Conservation (phyloP, 1,140 invertebrate genomes). For the Bombus turneri region DNA sequence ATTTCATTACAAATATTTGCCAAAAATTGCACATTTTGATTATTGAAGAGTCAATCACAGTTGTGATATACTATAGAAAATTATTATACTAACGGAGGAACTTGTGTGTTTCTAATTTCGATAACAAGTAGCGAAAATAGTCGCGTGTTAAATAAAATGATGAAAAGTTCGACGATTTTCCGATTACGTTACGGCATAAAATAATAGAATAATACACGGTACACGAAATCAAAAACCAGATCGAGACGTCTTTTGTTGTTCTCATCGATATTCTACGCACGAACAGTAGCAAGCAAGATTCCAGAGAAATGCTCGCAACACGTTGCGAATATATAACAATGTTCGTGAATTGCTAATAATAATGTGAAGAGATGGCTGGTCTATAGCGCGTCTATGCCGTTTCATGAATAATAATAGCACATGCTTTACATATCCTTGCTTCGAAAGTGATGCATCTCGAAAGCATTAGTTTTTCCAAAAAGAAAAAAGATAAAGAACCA, state of each 20-base stretch:
- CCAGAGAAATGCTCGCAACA: background rate
- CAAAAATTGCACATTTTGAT: too few species aligned
- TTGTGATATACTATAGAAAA: too few species aligned
- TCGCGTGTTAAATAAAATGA: background rate
- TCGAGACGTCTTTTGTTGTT: background rate
- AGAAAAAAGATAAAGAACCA: background rate
- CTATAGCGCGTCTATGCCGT: background rate
- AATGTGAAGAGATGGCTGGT: background rate
- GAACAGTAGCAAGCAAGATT: background rate
- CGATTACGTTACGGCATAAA: background rate
- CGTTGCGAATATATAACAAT: background rate
- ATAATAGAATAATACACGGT: too few species aligned
- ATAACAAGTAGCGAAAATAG: background rate
- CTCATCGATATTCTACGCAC: background rate
- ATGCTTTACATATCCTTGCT: background rate
- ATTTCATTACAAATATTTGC: too few species aligned
- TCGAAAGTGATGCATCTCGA: background rate
- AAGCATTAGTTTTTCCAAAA: background rate
- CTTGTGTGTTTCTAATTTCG: background rate
- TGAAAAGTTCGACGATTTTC: background rate
- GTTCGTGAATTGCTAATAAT: constrained; percentile 5
- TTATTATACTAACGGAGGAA: background rate
- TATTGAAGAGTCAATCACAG: too few species aligned
- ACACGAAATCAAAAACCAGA: too few species aligned
- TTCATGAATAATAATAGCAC: background rate